Base-by-base conservation (phyloP, 1,140 invertebrate genomes). In the Lasaia peninsularis region DNA sequence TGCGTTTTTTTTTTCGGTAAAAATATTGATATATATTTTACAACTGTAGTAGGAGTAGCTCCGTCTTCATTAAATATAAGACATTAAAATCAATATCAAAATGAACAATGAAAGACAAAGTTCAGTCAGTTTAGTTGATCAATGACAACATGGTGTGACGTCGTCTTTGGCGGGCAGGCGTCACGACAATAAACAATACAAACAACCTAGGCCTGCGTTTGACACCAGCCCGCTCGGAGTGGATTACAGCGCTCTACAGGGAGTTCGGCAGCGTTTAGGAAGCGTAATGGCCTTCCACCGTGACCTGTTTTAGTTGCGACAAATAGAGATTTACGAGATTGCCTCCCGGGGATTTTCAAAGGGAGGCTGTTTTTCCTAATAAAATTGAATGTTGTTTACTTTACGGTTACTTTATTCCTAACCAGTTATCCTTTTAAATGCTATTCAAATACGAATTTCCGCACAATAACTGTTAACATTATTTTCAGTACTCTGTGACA, bases 251-350 rank as follows among this genome's bases (percentile, higher is more conserved):
- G 80, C 75, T 81, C 82, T 76, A 79, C 72, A 73, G 85, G 73
- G 85, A 85, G 78, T 84, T 84, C 80, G 80, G 78, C 81, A 82
- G 82, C 80, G 82, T 85, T 86, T 85, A 85, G 82, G 81, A 78
- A 81, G 65, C 82, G 85, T 86, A 82, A 88, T 86, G 84, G 85
- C 80, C 78, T 81, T 76, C 80, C 78, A 73, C 80, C 79, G 85
- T 88, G 85, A 86, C 85, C 85, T 85, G 85, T 78, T 88, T 88
- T 82, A 88, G 80, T 85, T 82, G 85, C 78, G 82, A 88, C 85
- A 88, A 88, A 88, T 86, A 85, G 81, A 86, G 81, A 88, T 88
- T 88, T 88, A 88, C 83, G 75, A 71, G 72, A 86, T 82, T 76
- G 78, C 80, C 71, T 73, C 65, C 70, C 67, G 60, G 73, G 73